phyloP scores from a whole-genome alignment of 2,888 invertebrate species.

The Tipula helvola region DNA sequence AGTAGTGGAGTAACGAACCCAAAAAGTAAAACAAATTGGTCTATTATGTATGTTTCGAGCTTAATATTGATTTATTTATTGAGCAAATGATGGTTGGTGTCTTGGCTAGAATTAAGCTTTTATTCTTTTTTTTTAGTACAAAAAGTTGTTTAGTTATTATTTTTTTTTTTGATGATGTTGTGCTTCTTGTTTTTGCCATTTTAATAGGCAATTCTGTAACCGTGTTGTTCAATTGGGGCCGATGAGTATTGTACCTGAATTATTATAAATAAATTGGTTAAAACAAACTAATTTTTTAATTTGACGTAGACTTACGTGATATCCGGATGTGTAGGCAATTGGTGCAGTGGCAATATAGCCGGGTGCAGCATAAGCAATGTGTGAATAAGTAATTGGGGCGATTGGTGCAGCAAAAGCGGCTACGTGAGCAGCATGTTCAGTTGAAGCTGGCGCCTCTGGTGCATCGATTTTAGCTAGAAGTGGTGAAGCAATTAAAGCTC shows the following conservation, averaged over 20 bases:
- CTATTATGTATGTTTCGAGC: background rate
- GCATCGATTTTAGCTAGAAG: constrained; percentile 20
- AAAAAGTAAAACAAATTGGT: background rate
- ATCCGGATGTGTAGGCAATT: background rate
- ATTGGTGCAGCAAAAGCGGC: constrained; percentile 16
- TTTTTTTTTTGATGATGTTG: background rate
- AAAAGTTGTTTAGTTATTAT: background rate
- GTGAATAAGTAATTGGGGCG: constrained; percentile 11
- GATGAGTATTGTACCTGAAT: constrained; percentile 17
- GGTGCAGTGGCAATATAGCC: constrained; percentile 14
- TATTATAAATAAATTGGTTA: background rate
- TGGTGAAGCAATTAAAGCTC: constrained; percentile 14
- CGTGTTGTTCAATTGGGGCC: constrained; percentile 30
- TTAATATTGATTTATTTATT: background rate
- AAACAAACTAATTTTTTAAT: background rate
- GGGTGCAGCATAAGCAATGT: background rate
- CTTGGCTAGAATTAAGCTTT: background rate
- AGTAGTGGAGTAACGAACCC: background rate
- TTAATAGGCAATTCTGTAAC: constrained; percentile 28
- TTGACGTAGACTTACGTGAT: background rate
- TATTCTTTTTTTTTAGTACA: background rate
- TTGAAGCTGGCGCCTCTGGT: constrained; percentile 22
- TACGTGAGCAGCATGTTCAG: constrained; percentile 22
- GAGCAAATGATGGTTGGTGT: background rate
- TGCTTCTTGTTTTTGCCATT: background rate